Percentiles rank a stretch among this genome's conserved stretches.
phyloP scores from a whole-genome alignment of 2,113 vertebrate genomes.

The Chionomys nivalis region DNA sequence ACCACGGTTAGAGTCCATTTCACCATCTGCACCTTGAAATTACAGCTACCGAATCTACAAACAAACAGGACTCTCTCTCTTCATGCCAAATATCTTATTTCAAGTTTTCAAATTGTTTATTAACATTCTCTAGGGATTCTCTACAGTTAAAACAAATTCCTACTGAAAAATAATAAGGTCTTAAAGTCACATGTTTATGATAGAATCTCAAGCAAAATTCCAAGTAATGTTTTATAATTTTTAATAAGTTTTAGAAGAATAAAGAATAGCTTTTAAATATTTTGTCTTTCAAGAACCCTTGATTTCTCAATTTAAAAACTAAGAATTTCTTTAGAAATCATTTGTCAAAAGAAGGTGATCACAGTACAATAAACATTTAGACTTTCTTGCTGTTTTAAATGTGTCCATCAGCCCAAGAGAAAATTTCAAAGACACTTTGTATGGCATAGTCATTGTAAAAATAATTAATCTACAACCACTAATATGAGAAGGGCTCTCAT shows the following conservation, averaged over 20 bases:
- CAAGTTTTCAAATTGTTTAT: constrained; percentile 44
- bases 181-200: neutral
- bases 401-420: neutral
- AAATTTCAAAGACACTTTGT: neutral
- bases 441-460: neutral
- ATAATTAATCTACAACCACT: neutral
- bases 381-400: neutral
- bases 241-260: neutral
- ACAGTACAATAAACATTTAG: neutral
- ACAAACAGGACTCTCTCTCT: constrained; percentile 17
- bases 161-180: neutral
- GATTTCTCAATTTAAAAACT: neutral
- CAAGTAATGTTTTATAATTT: neutral
- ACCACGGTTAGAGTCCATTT: constrained; percentile 71
- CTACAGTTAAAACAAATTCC: constrained; percentile 11
- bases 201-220: neutral
- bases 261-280: neutral
- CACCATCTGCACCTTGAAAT: constrained; percentile 83
- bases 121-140: neutral
- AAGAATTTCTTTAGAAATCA: neutral
- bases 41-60: constrained; percentile 62
- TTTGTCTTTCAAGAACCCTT: neutral
- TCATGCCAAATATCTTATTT: constrained; percentile 38
- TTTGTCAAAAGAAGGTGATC: neutral
- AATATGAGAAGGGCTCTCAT: neutral